Evolutionary conservation across 2,113 vertebrate genomes (phyloP), one percentile per base, ranked within the genome.

Genomic region (Peromyscus californicus): DNA sequence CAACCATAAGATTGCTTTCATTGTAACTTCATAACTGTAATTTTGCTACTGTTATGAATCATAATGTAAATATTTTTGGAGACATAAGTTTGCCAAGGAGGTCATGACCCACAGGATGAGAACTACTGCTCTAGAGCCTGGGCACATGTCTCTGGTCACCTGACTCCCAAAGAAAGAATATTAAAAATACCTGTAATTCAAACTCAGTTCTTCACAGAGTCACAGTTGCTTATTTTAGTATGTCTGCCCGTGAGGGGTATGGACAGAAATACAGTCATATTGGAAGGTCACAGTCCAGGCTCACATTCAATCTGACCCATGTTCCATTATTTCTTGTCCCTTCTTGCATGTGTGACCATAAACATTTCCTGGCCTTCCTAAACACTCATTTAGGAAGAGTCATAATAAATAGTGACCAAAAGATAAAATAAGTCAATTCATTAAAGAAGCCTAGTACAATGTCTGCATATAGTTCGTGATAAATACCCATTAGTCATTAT

Each of bases 201-300:
- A 59, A 39, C 13, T 51, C 7, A 45, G 15, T 3, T 45, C 67
- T 83, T 67, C 36, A 42, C 24, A n/a, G 54, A 75, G 19, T 39
- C 31, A 13, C 12, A 42, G 80, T 9, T 82, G 45, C 67, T 93
- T n/a, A 12, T 29, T 4, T 78, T 45, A 31, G 61, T n/a, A 29
- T 39, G n/a, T 78, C 51, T 84, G 51, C 42, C 48, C 22, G 8
- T 54, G 17, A 59, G 63, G 74, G 17, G 3, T 42, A 22, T 0
- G 0, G 26, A 36, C 8, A 85, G 65, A 57, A 80, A 29, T 1
- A 7, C 13, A 51, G 12, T 0, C 26, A 1, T 3, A 33, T 4
- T 0, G 63, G 17, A 39, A 10, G 11, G 3, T 36, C 31, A 21
- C 63, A 80, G 48, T 48, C 0, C 17, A 84, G 54, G 17, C 26